These are phyloP conservation scores for Drosophila trapezifrons DNA, from an alignment of 1,140 invertebrate genomes.

Conservation along the genomic window DNA sequence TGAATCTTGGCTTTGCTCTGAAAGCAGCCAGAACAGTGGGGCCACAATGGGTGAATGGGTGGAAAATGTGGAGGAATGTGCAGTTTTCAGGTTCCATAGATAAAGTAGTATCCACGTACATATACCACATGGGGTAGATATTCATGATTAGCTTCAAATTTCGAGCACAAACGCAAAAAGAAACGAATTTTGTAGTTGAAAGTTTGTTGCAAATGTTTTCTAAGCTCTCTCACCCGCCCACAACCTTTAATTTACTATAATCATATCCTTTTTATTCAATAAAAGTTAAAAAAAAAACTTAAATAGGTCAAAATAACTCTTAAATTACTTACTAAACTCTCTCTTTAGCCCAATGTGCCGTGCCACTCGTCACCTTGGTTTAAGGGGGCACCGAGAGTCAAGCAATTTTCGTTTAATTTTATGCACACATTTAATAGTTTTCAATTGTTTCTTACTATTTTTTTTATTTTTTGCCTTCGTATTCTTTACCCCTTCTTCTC, in stretches of 20 bases:
- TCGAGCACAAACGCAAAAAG: no score
- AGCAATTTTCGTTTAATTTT: conserved; percentile 63
- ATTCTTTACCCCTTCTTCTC: background rate
- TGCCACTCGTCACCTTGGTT: conserved; percentile 49
- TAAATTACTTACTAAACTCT: background rate
- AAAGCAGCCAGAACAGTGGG: conserved; percentile 41
- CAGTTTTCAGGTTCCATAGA: background rate
- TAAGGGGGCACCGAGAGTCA: conserved; percentile 59
- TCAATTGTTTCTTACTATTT: conserved; percentile 53
- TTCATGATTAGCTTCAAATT: no score
- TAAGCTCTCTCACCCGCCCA: no score
- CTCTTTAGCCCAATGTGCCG: conserved; percentile 18
- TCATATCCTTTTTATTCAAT: background rate
- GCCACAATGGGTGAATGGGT: conserved; percentile 5
- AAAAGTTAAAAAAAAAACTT: background rate
- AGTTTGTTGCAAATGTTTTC: no score
- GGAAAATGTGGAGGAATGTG: background rate
- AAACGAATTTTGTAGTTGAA: no score
- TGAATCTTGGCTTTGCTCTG: conserved; percentile 25
- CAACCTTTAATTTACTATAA: no score
- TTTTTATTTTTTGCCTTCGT: background rate
- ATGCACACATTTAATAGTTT: conserved; percentile 60
- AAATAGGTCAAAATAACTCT: no score
- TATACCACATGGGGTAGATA: no score
- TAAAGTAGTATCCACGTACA: no score